phyloP scores from a whole-genome alignment of 2,888 invertebrate species.

The Flexamia atlantica region DNA sequence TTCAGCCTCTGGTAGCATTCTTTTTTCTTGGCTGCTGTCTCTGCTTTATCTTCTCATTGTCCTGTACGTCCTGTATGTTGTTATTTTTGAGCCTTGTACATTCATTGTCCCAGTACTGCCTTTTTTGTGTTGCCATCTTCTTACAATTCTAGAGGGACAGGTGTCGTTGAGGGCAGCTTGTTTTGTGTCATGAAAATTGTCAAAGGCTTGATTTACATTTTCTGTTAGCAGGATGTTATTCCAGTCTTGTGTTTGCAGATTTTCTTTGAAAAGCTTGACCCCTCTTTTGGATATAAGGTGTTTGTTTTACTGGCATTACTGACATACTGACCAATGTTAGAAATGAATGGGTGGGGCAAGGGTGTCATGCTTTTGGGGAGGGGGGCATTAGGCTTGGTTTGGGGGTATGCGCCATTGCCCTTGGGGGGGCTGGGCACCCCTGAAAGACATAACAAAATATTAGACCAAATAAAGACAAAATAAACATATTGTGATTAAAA shows the following conservation, averaged over 20 bases:
- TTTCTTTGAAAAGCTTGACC: neutral
- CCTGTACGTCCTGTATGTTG: neutral
- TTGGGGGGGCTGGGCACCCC: too few species aligned
- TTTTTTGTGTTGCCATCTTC: neutral
- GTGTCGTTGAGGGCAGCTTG: slow-evolving; percentile 13
- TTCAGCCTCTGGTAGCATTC: slow-evolving; percentile 1
- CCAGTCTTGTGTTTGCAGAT: neutral
- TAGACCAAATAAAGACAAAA: too few species aligned
- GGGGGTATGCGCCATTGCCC: too few species aligned
- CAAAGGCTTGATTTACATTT: slow-evolving; percentile 3
- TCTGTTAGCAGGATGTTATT: too few species aligned
- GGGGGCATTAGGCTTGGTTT: too few species aligned
- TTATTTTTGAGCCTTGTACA: slow-evolving; percentile 18
- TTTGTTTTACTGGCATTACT: too few species aligned
- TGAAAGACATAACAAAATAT: too few species aligned
- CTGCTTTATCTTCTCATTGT: slow-evolving; percentile 8
- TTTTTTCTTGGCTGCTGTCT: slow-evolving; percentile 29
- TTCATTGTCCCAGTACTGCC: slow-evolving; percentile 27
- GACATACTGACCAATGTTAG: too few species aligned
- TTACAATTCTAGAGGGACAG: neutral
- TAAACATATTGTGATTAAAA: too few species aligned
- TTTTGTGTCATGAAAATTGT: slow-evolving; percentile 7
- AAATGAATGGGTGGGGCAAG: too few species aligned
- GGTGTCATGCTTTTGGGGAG: too few species aligned
- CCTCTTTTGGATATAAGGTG: too few species aligned